Percentiles rank a stretch among this genome's conserved stretches.
Evolutionary conservation across 2,797 vertebrate species (phyloP).

Genomic region (Typhlichthys eigenmanni): DNA sequence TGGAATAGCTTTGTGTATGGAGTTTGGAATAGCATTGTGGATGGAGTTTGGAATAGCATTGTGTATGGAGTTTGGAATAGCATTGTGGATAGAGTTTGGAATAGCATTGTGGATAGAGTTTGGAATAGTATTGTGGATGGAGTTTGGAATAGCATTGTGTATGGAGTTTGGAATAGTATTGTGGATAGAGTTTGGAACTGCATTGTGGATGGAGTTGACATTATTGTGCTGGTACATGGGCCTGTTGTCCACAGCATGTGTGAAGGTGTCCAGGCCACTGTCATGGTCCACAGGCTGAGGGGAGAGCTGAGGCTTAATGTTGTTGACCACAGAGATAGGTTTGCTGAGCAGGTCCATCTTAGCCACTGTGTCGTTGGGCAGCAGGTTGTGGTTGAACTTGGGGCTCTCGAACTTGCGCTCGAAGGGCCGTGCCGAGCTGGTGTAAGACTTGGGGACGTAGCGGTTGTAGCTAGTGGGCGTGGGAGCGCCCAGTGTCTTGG

Average conservation of each 20-base stretch:
- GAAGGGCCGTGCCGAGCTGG: conserved; percentile 85
- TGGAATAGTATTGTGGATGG: conserved; percentile 46
- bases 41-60: conserved; percentile 83
- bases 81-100: conserved; percentile 53
- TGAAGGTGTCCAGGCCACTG: conserved; percentile 89
- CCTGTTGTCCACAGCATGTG: conserved; percentile 88
- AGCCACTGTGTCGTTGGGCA: conserved; percentile 88
- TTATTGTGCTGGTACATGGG: conserved; percentile 97
- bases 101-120: conserved; percentile 79
- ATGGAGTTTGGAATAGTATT: conserved; percentile 47
- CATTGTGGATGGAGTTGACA: conserved; percentile 89
- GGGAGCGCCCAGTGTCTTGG: conserved; percentile 73
- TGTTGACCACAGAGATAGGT: conserved; percentile 57
- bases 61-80: conserved; percentile 50
- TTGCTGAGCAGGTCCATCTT: conserved; percentile 74
- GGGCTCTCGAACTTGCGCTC: conserved; percentile 98
- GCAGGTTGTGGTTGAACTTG: conserved; percentile 97
- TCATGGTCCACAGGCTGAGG: conserved; percentile 88
- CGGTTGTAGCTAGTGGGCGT: conserved; percentile 81
- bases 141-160: conserved; percentile 84
- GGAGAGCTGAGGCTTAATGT: conserved; percentile 82
- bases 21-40: conserved; percentile 47
- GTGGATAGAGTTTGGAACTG: conserved; percentile 73
- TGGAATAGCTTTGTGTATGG: conserved; percentile 84
- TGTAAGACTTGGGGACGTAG: conserved; percentile 89